Base-by-base conservation (phyloP, 2,113 vertebrate species). In the Cyanoderma ruficeps region DNA sequence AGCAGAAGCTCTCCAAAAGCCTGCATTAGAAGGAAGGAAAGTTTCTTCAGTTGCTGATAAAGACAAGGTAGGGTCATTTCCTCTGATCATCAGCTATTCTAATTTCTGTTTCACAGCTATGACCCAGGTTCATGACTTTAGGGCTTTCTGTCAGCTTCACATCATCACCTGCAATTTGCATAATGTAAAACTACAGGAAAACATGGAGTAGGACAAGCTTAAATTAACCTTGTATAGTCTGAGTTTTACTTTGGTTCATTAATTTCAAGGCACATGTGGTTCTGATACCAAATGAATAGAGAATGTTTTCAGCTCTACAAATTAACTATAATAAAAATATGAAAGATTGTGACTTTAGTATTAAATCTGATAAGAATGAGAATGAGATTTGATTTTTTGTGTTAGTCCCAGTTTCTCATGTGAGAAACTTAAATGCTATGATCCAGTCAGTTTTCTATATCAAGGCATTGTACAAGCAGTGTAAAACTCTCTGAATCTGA, bases 101-200 rank as follows among this genome's bases (percentile, higher is more conserved):
- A 82, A 93, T 82, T 92, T 82, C 47, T 78, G 37, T 70, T 95
- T 39, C 60, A 49, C 72, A 49, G 20, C 44, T 74, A 11, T 87
- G 75, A 84, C 74, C 60, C 31, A 50, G 24, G 20, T 96, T 95
- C 72, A 81, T 18, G 52, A 61, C 63, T 86, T 94, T 23, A 47
- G 39, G 52, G 14, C 83, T 92, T 96, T 90, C 57, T 5, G 15
- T 70, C 61, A 93, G 52, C 55, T 95, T 94, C 89, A 92, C 57
- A 84, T 85, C 57, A 88, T 79, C 91, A 71, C 64, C 86, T 60
- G 41, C 42, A 95, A 92, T 94, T 60, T 96, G 37, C 78, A 74
- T 83, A 86, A 94, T 91, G 81, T 95, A 84, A 96, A 95, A 91
- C 60, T 82, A 31, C 46, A 65, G 49, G 57, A 96, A 93, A 94